These are phyloP conservation scores for Rhizoglyphus robini DNA, from an alignment of 1,140 invertebrate species.

Conservation along the genomic window DNA sequence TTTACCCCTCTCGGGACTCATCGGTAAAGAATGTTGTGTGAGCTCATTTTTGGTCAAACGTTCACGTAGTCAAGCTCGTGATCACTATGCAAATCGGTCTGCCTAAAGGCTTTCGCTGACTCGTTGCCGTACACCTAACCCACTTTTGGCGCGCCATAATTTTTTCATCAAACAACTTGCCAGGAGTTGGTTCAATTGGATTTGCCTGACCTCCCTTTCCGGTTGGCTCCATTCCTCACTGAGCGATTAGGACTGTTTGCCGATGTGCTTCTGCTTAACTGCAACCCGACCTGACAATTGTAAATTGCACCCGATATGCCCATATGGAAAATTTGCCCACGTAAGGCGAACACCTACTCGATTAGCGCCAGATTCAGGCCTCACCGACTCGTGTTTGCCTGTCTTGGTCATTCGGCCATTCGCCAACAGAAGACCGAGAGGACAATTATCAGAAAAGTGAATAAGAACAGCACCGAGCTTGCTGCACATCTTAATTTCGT, in stretches of 20 bases:
- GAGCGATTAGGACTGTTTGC: conserved; percentile 6
- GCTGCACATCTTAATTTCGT: conserved; percentile 6
- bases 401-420: not conserved
- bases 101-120: not conserved
- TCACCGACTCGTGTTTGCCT: too few relatives aligned
- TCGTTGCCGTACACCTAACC: not conserved
- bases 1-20: not conserved
- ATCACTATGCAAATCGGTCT: not conserved
- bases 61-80: not conserved
- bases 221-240: not conserved
- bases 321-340: not conserved
- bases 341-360: conserved; percentile 1
- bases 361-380: not conserved
- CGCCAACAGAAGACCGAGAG: not conserved
- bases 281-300: not conserved
- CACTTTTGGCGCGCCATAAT: not conserved
- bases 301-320: not conserved
- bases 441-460: not conserved
- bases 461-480: not conserved
- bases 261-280: not conserved
- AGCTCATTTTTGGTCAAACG: not conserved
- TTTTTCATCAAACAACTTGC: not conserved
- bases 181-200: conserved; percentile 4
- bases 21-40: not conserved
- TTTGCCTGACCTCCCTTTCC: conserved; percentile 7